phyloP scores from a whole-genome alignment of 2,113 vertebrate genomes.

The Mustela nigripes region DNA sequence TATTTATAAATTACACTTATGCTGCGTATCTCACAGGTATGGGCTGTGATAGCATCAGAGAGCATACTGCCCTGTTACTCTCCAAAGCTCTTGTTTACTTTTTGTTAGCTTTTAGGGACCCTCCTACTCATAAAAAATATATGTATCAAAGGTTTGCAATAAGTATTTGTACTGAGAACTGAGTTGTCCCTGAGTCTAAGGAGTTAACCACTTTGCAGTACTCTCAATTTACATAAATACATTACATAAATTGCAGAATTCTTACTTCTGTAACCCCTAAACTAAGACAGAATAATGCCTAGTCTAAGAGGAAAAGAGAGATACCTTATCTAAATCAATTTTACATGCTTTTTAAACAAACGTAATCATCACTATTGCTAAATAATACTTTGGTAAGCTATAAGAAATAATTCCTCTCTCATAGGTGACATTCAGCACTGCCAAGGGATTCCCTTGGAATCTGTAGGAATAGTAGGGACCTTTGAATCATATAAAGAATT shows the following conservation, averaged over 20 bases:
- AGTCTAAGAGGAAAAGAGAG: neutral
- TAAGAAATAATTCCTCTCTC: neutral
- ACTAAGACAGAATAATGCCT: neutral
- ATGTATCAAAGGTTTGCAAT: neutral
- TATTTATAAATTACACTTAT: neutral
- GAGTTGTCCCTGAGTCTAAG: neutral
- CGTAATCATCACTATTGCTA: neutral
- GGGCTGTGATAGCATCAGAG: neutral
- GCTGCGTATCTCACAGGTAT: neutral
- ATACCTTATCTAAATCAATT: neutral
- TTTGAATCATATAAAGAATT: neutral
- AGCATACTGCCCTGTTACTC: neutral
- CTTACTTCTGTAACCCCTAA: neutral
- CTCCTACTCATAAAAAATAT: neutral
- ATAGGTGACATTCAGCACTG: neutral
- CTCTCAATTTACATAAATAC: neutral
- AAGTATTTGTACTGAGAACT: neutral
- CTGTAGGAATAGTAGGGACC: neutral
- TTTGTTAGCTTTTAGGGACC: neutral
- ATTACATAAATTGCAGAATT: neutral
- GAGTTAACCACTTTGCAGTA: neutral
- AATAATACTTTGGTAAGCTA: neutral
- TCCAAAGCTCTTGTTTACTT: neutral
- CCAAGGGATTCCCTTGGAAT: neutral
- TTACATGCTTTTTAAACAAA: constrained; percentile 19